A percentile compares a stretch with the other conserved stretches of the same genome.
Evolutionary conservation across 2,888 invertebrate genomes (phyloP).

Genomic region (Archips xylosteana): DNA sequence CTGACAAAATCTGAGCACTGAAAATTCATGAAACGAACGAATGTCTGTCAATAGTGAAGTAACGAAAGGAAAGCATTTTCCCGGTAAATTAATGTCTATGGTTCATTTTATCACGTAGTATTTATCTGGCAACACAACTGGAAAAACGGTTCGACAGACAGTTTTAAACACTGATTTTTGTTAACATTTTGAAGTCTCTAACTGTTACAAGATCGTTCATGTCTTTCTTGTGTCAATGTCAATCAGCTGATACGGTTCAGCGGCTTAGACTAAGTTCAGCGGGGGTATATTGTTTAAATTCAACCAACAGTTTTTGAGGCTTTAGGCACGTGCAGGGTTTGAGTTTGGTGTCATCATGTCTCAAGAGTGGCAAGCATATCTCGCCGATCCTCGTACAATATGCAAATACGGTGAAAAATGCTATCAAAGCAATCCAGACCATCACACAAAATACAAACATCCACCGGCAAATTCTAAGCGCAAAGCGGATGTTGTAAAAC

Average conservation of each 20-base stretch:
- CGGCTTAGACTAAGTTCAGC: neutral
- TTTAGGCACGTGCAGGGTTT: neutral
- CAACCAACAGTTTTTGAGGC: neutral
- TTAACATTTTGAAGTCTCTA: neutral
- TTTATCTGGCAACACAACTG: constrained; percentile 11
- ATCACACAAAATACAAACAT: constrained; percentile 91
- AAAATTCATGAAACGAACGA: constrained; percentile 35
- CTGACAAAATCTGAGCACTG: constrained; percentile 43
- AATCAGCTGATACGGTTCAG: neutral
- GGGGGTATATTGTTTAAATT: neutral
- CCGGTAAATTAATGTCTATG: constrained; percentile 25
- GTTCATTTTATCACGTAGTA: constrained; percentile 9
- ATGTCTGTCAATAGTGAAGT: constrained; percentile 40
- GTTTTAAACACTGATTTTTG: neutral
- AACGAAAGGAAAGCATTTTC: constrained; percentile 28
- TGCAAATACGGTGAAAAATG: constrained; percentile 93
- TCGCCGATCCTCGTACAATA: constrained; percentile 79
- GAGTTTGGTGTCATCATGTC: constrained; percentile 58
- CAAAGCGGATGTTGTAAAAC: constrained; percentile 51
- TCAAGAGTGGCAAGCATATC: constrained; percentile 68
- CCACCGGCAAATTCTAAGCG: constrained; percentile 79
- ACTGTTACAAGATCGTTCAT: neutral
- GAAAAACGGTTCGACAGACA: neutral
- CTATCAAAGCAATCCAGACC: constrained; percentile 92
- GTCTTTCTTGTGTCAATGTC: neutral